A percentile compares a stretch with the other conserved stretches of the same genome.
Evolutionary conservation across 2,888 invertebrate species (phyloP).

Genomic region (Pyralis farinalis): DNA sequence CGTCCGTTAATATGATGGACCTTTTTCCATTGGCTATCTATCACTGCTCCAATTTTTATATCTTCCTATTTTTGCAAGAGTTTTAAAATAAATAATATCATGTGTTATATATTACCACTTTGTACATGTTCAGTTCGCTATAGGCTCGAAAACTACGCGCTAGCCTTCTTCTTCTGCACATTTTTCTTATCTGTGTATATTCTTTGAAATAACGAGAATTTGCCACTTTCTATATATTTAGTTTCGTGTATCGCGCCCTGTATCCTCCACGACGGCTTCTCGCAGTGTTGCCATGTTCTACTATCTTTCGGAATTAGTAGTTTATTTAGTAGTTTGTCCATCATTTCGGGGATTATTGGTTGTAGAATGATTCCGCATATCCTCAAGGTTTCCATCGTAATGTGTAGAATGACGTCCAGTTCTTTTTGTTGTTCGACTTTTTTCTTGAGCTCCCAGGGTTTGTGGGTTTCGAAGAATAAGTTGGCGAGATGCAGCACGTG

Average conservation of each 20-base stretch:
- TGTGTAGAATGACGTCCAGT: slow-evolving; percentile 87
- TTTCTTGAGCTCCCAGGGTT: slow-evolving; percentile 94
- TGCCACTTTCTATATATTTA: slow-evolving; percentile 60
- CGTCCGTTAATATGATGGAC: no score
- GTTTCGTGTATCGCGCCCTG: slow-evolving; percentile 59
- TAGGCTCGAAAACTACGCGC: slow-evolving; percentile 19
- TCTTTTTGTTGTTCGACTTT: slow-evolving; percentile 75
- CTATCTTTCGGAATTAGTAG: slow-evolving; percentile 63
- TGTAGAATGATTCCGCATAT: slow-evolving; percentile 87
- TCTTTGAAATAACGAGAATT: slow-evolving; percentile 67
- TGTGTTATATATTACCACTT: no score
- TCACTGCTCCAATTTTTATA: no score
- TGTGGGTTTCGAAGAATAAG: slow-evolving; percentile 90
- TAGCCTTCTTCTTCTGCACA: slow-evolving; percentile 47
- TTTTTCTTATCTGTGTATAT: slow-evolving; percentile 55
- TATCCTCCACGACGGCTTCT: slow-evolving; percentile 59
- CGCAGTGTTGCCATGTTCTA: slow-evolving; percentile 58
- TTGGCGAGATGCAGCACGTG: slow-evolving; percentile 89
- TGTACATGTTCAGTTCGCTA: neutral
- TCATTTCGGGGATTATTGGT: slow-evolving; percentile 91
- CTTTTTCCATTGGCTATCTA: no score
- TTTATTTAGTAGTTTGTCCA: slow-evolving; percentile 85
- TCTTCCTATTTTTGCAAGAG: no score
- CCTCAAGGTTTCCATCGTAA: slow-evolving; percentile 92
- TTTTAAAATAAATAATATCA: no score